These are phyloP conservation scores for Chlorodrepanis virens DNA, from an alignment of 2,113 vertebrate genomes.

Conservation along the genomic window DNA sequence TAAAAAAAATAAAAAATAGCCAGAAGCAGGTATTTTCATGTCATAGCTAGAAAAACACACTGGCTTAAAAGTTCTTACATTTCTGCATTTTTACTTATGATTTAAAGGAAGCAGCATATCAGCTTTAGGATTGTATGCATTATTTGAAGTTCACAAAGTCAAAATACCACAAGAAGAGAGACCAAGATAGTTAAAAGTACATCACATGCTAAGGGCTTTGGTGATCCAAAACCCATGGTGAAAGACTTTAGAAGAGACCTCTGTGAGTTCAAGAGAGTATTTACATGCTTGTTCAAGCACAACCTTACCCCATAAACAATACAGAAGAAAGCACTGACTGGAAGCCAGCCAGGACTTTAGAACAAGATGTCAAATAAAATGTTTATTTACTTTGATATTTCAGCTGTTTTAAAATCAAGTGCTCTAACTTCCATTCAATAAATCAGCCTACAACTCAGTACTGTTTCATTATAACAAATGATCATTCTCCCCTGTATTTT, in stretches of 20 bases:
- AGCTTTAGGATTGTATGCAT: not conserved
- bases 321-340: not conserved
- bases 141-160: not conserved
- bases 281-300: not conserved
- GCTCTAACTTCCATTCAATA: not conserved
- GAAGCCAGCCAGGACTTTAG: not conserved
- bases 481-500: not conserved
- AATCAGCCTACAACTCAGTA: not conserved
- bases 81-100: constrained; percentile 16
- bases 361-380: not conserved
- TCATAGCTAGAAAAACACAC: not conserved
- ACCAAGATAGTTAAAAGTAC: not conserved
- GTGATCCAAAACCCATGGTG: not conserved
- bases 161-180: not conserved
- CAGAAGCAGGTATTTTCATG: not conserved
- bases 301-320: not conserved
- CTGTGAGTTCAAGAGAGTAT: not conserved
- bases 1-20: not conserved
- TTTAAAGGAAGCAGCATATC: not conserved
- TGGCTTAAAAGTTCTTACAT: not conserved
- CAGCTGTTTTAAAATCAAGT: not conserved
- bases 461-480: not conserved
- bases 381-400: not conserved
- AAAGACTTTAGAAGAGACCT: not conserved
- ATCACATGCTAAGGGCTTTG: not conserved